Conservation (phyloP, 2,888 invertebrate species). For the Drosophila aldrichi region DNA sequence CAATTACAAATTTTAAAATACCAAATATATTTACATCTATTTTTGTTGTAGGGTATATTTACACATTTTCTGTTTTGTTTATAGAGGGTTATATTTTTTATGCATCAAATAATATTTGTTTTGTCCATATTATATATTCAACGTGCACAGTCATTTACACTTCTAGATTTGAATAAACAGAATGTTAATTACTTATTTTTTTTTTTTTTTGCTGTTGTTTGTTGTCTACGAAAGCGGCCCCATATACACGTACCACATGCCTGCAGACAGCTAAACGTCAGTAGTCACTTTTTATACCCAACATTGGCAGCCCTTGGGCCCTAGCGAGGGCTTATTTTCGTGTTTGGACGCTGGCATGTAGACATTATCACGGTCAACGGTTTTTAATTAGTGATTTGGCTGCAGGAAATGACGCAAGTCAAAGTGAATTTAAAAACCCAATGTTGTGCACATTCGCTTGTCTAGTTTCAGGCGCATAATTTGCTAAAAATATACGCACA, state of each 20-base stretch:
- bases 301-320: constrained; percentile 11
- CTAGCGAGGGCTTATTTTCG: neutral
- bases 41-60: neutral
- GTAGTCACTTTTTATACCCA: constrained; percentile 2
- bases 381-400: constrained; percentile 69
- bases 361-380: constrained; percentile 68
- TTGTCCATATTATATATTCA: neutral
- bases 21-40: neutral
- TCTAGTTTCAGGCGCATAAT: constrained; percentile 30
- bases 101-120: neutral
- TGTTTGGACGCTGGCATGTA: constrained; percentile 35
- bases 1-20: neutral
- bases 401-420: constrained; percentile 53
- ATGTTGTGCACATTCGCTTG: constrained; percentile 10
- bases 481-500: constrained; percentile 19
- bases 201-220: neutral
- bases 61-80: neutral
- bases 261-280: neutral
- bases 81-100: neutral
- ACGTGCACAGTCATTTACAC: neutral
- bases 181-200: constrained; percentile 17
- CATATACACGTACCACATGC: neutral
- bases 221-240: constrained; percentile 4
- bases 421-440: constrained; percentile 58
- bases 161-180: constrained; percentile 7